Conservation (phyloP, 2,888 invertebrate genomes). For the Cryptocheilus praepositus region DNA sequence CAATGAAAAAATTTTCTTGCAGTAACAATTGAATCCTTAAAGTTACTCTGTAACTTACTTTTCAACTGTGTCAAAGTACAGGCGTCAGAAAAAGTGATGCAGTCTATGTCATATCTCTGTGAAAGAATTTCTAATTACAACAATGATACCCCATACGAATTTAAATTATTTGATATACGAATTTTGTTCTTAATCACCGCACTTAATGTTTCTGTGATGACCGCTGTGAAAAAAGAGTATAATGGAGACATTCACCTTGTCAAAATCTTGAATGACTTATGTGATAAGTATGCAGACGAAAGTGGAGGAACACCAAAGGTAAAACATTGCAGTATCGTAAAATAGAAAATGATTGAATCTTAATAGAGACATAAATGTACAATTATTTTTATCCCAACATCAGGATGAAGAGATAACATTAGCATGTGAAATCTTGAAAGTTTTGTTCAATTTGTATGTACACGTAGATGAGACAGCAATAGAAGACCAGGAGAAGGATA, state of each 20-base stretch:
- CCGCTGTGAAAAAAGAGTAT: conserved; percentile 81
- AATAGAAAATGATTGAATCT: no score
- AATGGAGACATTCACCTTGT: conserved; percentile 83
- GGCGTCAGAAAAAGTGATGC: conserved; percentile 68
- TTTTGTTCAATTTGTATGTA: conserved; percentile 86
- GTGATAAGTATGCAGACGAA: conserved; percentile 54
- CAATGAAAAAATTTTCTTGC: conserved; percentile 51
- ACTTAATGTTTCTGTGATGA: conserved; percentile 82
- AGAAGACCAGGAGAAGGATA: conserved; percentile 83
- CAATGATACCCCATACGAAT: conserved; percentile 79
- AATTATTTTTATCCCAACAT: conserved; percentile 9
- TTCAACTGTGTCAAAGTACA: conserved; percentile 84
- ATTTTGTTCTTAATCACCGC: conserved; percentile 93
- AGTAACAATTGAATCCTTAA: conserved; percentile 86
- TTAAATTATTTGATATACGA: conserved; percentile 92
- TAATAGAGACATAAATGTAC: not conserved
- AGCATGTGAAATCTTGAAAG: conserved; percentile 85
- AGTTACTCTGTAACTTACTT: conserved; percentile 92
- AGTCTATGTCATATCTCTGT: conserved; percentile 78
- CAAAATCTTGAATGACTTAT: conserved; percentile 81
- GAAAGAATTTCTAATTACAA: conserved; percentile 83
- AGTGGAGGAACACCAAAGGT: not conserved
- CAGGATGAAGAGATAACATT: conserved; percentile 80
- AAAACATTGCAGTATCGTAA: not conserved
- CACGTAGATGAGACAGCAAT: conserved; percentile 76